These are phyloP conservation scores for Budorcas taxicolor DNA, from an alignment of 2,113 vertebrate species.

Conservation along the genomic window DNA sequence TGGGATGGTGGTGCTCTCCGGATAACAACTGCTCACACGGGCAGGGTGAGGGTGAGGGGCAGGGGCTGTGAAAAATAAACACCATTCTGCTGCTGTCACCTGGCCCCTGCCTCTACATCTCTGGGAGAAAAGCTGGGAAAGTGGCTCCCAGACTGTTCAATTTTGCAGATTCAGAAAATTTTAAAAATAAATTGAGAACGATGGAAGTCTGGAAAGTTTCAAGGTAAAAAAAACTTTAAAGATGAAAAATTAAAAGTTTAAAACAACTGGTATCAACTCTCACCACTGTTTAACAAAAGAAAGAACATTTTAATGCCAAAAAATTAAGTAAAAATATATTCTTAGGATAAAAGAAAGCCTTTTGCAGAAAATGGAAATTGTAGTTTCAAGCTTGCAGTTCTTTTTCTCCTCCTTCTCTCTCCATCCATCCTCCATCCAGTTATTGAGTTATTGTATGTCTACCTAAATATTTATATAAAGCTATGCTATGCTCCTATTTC, in stretches of 20 bases:
- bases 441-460: neutral
- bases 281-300: neutral
- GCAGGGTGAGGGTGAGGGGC: rapidly evolving
- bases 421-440: neutral
- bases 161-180: neutral
- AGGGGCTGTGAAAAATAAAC: neutral
- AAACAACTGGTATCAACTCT: neutral
- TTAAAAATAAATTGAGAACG: neutral
- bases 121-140: neutral
- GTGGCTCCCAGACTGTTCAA: neutral
- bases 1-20: neutral
- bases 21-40: neutral
- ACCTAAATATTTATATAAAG: neutral
- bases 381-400: neutral
- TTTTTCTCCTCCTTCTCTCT: neutral
- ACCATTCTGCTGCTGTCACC: rapidly evolving
- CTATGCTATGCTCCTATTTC: neutral
- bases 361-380: neutral
- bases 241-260: neutral
- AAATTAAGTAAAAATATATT: neutral
- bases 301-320: neutral
- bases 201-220: neutral
- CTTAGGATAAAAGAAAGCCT: neutral
- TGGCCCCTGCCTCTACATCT: neutral
- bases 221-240: neutral